Evolutionary conservation across 2,888 invertebrate species (phyloP), one percentile per base, ranked within the genome.

Genomic region (Tenthredo mesomela): DNA sequence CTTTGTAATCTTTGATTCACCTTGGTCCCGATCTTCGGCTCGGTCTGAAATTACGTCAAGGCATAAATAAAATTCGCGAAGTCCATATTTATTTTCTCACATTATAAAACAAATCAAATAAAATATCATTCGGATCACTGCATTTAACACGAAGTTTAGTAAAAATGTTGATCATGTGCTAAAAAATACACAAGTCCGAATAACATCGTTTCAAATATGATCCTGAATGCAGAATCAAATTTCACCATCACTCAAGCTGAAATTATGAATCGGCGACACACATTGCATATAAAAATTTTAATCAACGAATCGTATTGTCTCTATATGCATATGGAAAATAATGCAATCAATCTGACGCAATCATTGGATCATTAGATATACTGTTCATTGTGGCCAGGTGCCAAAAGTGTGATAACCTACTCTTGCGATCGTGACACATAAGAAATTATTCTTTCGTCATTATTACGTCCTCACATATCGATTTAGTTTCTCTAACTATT

Each of bases 1-100:
- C 87, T 93, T 93, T 80, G 92, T 89, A 87, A 93, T 91, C 85
- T 91, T 92, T 88, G 88, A 88, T 84, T 85, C 94, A 94, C 0
- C 91, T 61, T 61, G 15, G 2, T 40, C 40, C 21, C 61, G 58
- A 21, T 61, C 80, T 91, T 86, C 93, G 93, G 86, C 93, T 91
- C 87, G 93, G 88, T 88, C 93, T 93, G 85, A 94, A 94, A 83
- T 54, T 6, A 54, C 54, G n/a, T 54, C 54, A n/a, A 54, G n/a
- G 7, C n/a, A 54, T 54, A 1, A n/a, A 7, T n/a, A n/a, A 54
- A 54, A 54, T n/a, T 54, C 54, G 6, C 0, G 54, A n/a, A n/a
- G n/a, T 54, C 0, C 2, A 54, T 54, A 54, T 6, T n/a, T 50
- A 5, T 18, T 50, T 50, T 50, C 15, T 18, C 18, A 43, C 40